phyloP scores from a whole-genome alignment of 1,140 invertebrate genomes.

The Cylas formicarius region DNA sequence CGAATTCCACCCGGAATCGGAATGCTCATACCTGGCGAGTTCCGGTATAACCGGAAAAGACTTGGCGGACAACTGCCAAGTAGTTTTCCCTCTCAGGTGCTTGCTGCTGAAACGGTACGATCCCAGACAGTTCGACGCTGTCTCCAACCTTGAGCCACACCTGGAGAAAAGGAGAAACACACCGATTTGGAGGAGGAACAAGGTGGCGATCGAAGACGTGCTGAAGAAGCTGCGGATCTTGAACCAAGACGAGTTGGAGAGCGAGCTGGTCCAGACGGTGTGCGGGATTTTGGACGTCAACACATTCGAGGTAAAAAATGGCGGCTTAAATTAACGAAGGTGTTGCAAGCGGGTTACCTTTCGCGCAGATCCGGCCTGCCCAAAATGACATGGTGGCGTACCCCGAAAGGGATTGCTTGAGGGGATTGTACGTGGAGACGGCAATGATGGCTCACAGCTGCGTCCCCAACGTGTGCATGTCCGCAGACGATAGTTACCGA shows the following conservation, averaged over 20 bases:
- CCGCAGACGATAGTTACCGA: constrained; percentile 50
- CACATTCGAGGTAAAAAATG: constrained; percentile 65
- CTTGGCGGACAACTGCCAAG: constrained; percentile 21
- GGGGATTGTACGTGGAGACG: constrained; percentile 51
- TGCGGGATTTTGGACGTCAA: constrained; percentile 77
- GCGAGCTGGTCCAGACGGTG: constrained; percentile 55
- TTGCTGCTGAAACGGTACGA: constrained; percentile 51
- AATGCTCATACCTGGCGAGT: constrained; percentile 41
- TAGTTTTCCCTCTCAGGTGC: constrained; percentile 56
- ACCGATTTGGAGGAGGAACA: constrained; percentile 37
- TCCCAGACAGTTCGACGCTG: constrained; percentile 46
- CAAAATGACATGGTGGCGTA: constrained; percentile 44
- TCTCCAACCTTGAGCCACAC: constrained; percentile 54
- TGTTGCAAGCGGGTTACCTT: too few relatives aligned
- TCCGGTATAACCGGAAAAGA: constrained; percentile 19
- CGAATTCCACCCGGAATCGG: constrained; percentile 38
- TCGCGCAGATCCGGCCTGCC: too few relatives aligned
- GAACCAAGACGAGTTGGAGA: constrained; percentile 8
- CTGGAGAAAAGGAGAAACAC: constrained; percentile 51
- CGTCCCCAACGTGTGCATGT: constrained; percentile 60
- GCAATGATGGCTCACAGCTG: constrained; percentile 72
- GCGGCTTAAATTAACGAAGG: too few relatives aligned
- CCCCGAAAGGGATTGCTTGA: constrained; percentile 19
- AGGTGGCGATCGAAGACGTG: constrained; percentile 40
- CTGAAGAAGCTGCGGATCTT: constrained; percentile 6